Conservation (phyloP, 2,888 invertebrate genomes). For the Deilephila porcellus region DNA sequence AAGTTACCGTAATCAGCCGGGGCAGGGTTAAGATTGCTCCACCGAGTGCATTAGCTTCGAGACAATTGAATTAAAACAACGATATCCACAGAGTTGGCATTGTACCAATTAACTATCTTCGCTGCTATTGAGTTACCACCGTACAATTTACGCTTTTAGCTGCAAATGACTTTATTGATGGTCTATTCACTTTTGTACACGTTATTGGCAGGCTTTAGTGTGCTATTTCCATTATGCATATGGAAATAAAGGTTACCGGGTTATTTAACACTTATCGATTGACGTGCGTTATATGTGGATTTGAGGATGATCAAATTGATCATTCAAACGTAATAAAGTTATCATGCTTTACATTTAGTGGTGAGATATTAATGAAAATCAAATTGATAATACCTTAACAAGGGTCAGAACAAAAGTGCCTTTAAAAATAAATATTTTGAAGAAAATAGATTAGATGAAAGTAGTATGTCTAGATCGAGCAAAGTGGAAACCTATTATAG, state of each 20-base stretch:
- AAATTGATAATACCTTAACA: too few relatives aligned
- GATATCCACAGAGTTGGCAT: slow-evolving; percentile 72
- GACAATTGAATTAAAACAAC: slow-evolving; percentile 75
- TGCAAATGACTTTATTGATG: slow-evolving; percentile 73
- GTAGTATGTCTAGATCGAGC: too few relatives aligned
- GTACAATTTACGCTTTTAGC: slow-evolving; percentile 70
- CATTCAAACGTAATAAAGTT: not conserved
- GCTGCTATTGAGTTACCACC: slow-evolving; percentile 62
- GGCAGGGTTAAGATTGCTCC: slow-evolving; percentile 58
- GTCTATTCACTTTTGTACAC: slow-evolving; percentile 61
- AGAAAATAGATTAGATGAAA: too few relatives aligned
- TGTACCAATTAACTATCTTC: slow-evolving; percentile 73
- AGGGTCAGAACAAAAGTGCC: too few relatives aligned
- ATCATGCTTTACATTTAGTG: not conserved
- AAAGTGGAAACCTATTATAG: too few relatives aligned
- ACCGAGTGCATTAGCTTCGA: slow-evolving; percentile 65
- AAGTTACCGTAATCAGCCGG: slow-evolving; percentile 55
- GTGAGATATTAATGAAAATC: too few relatives aligned
- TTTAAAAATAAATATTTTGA: too few relatives aligned
- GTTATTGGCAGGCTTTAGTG: slow-evolving; percentile 51
- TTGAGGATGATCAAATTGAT: not conserved
- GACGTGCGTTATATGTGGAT: not conserved
- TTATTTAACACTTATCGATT: not conserved
- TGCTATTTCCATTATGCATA: slow-evolving; percentile 42
- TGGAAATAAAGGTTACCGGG: slow-evolving; percentile 36